Conservation (phyloP, 2,888 invertebrate species). For the Machimus rusticus region DNA sequence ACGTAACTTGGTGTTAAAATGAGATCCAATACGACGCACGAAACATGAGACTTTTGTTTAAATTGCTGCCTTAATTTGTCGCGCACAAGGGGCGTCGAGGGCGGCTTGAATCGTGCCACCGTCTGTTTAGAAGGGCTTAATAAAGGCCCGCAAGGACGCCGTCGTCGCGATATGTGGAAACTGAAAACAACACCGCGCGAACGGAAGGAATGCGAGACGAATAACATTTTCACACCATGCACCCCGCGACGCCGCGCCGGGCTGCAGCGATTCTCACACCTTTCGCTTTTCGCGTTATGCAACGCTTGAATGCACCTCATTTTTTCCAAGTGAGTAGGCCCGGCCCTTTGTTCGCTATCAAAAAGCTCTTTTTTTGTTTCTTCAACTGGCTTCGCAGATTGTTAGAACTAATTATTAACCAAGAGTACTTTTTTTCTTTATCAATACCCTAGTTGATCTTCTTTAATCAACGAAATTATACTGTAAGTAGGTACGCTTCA, state of each 20-base stretch:
- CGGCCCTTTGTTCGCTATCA: neutral
- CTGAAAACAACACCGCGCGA: conserved; percentile 1
- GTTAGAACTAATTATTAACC: neutral
- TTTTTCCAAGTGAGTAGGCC: conserved; percentile 5
- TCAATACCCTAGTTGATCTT: neutral
- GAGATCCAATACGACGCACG: conserved; percentile 46
- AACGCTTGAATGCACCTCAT: neutral
- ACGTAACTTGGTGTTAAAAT: conserved; percentile 44
- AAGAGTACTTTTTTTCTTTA: neutral
- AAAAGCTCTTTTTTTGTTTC: neutral
- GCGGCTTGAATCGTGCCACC: conserved; percentile 19
- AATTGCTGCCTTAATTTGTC: conserved; percentile 45
- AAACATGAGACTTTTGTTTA: conserved; percentile 44
- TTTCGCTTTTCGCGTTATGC: neutral
- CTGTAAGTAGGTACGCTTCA: neutral
- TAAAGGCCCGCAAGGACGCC: conserved; percentile 33
- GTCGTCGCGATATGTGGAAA: neutral
- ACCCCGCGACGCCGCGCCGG: neutral
- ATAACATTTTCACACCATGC: conserved; percentile 44
- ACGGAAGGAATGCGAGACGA: conserved; percentile 34
- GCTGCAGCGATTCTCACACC: conserved; percentile 26
- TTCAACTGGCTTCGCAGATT: neutral
- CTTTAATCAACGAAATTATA: neutral
- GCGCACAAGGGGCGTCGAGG: conserved; percentile 5
- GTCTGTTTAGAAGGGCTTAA: conserved; percentile 42